Percentiles rank a stretch among this genome's conserved stretches.
These are phyloP conservation scores for Turdus rufiventris DNA, from an alignment of 2,113 vertebrate species.

Conservation along the genomic window DNA sequence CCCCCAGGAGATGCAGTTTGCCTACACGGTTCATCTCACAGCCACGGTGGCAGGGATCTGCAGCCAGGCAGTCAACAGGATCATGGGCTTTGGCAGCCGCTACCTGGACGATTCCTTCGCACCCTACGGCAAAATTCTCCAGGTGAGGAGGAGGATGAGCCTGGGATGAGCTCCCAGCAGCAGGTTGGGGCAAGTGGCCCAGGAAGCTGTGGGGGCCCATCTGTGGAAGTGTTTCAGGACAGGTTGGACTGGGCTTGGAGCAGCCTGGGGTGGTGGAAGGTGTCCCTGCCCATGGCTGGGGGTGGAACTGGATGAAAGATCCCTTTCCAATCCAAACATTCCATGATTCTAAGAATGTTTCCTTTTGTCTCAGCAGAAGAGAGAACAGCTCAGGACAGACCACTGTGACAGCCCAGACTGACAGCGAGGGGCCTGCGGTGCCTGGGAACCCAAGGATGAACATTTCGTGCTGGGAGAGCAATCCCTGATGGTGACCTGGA, in stretches of 20 bases:
- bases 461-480: not conserved
- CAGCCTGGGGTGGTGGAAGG: not conserved
- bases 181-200: not conserved
- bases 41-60: constrained; percentile 75
- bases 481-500: not conserved
- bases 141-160: constrained; percentile 23
- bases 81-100: constrained; percentile 80
- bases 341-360: not conserved
- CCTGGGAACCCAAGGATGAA: not conserved
- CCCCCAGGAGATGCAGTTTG: constrained; percentile 74
- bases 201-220: not conserved
- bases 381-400: not conserved
- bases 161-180: not conserved
- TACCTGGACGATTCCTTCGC: constrained; percentile 75
- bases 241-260: not conserved
- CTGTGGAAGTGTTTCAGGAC: not conserved
- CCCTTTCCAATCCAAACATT: not conserved
- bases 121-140: constrained; percentile 54
- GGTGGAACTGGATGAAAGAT: not conserved
- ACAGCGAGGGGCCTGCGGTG: rapidly evolving
- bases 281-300: not conserved
- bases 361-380: not conserved
- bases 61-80: constrained; percentile 72
- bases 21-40: constrained; percentile 77
- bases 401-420: constrained; percentile 43